Base-by-base conservation (phyloP, 1,140 invertebrate genomes). In the Ceratina calcarata region DNA sequence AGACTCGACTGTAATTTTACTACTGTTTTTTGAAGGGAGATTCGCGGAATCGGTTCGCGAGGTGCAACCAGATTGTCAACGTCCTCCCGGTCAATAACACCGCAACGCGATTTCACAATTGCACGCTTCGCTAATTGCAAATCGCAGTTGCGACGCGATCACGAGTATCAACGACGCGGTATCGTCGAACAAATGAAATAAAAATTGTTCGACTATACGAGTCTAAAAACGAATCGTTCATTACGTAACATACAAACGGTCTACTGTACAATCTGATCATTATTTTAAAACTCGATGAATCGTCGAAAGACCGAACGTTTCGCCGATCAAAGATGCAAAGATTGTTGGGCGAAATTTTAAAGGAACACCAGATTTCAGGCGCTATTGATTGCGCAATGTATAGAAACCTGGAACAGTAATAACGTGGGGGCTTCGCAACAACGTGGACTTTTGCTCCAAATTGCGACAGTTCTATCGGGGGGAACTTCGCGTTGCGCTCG, bases 111-210 rank as follows among this genome's bases (percentile, higher is more conserved):
- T 92, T 92, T 92, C 90, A 91, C 89, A 91, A 91, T 90, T 90
- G 87, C 90, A 90, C 88, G 90, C 82, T 89, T 90, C 87, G 90
- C 89, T 90, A 91, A 91, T 91, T 91, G 87, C 89, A 86, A 91
- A 89, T 91, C 87, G 84, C 88, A 86, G 90, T 89, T 90, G 86
- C 81, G 65, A 18, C 58, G 62, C 82, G 75, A 72, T 67, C 78
- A 76, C 73, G 82, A 60, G 72, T 72, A 73, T 74, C 87, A 73
- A 49, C 65, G 73, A 51, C 22, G 51, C 69, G 61, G 70, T 79
- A 84, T 82, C 69, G 66, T 57, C 55, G 18, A n/a, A 3, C 57
- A 60, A 22, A 45, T 45, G 37, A 6, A 45, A 45, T 45, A 45
- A 45, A 45, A 45, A 10, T 45, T 45, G 10, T 45, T 45, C 37